phyloP scores from a whole-genome alignment of 2,113 vertebrate species.

The Agelaius phoeniceus region DNA sequence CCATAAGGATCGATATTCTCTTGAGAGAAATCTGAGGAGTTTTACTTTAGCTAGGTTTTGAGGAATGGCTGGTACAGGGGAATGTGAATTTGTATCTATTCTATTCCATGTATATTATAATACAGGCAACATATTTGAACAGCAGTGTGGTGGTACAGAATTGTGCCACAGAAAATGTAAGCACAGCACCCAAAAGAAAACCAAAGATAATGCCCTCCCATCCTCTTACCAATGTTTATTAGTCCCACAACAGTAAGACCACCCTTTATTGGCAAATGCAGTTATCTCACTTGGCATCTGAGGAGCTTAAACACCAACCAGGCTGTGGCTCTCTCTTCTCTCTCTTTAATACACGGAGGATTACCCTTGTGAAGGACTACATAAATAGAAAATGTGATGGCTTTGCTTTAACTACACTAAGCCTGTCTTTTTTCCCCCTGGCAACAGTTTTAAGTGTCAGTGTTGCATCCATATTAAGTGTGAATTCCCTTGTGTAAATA shows the following conservation, averaged over 20 bases:
- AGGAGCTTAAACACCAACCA: slow-evolving; percentile 5
- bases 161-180: not conserved
- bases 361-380: slow-evolving; percentile 40
- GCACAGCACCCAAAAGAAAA: not conserved
- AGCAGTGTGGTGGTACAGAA: not conserved
- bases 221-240: not conserved
- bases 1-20: not conserved
- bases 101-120: not conserved
- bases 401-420: slow-evolving; percentile 28
- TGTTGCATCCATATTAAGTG: slow-evolving; percentile 42
- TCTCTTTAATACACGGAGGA: slow-evolving; percentile 10
- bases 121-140: not conserved
- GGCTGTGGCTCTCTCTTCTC: not conserved
- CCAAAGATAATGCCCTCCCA: not conserved
- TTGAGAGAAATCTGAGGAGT: not conserved
- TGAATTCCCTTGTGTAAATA: slow-evolving; percentile 52
- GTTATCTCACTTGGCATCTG: not conserved
- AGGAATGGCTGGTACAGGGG: not conserved
- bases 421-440: not conserved
- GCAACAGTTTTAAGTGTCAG: slow-evolving; percentile 27
- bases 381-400: slow-evolving; percentile 48
- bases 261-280: not conserved
- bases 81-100: not conserved
- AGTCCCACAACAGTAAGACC: not conserved
- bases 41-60: not conserved